phyloP scores from a whole-genome alignment of 2,888 invertebrate genomes.

The Lacanobia oleracea region DNA sequence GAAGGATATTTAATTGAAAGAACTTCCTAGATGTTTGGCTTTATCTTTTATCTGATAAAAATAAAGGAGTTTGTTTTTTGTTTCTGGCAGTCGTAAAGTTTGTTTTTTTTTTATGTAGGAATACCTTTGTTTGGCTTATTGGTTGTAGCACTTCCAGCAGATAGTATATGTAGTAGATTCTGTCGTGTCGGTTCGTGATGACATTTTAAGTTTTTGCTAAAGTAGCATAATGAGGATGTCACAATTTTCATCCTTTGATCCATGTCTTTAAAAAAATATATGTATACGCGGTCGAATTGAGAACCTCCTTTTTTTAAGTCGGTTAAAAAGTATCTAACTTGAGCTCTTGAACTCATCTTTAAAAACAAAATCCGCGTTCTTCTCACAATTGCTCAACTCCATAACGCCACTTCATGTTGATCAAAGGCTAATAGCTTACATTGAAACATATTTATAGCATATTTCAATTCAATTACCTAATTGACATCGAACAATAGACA shows the following conservation, averaged over 20 bases:
- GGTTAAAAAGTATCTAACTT: too few relatives aligned
- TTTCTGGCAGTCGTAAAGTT: background rate
- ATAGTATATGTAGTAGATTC: too few relatives aligned
- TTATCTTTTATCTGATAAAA: conserved; percentile 37
- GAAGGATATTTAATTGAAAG: conserved; percentile 55
- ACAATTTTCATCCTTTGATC: too few relatives aligned
- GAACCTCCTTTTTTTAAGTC: too few relatives aligned
- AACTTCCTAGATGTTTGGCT: conserved; percentile 47
- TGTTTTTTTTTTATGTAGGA: background rate
- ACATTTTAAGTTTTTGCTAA: too few relatives aligned
- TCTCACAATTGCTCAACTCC: background rate
- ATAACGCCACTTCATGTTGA: background rate
- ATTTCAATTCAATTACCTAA: conserved; percentile 67
- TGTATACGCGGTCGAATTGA: too few relatives aligned
- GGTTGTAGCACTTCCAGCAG: too few relatives aligned
- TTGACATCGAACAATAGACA: conserved; percentile 69
- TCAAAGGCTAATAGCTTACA: conserved; percentile 45
- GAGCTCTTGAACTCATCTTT: too few relatives aligned
- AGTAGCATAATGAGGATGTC: too few relatives aligned
- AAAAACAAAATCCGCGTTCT: too few relatives aligned
- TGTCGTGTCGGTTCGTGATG: too few relatives aligned
- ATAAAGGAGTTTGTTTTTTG: conserved; percentile 3
- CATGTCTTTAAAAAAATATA: too few relatives aligned
- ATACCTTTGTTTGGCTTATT: background rate
- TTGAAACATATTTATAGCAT: conserved; percentile 43